A percentile compares a stretch with the other conserved stretches of the same genome.
Conservation (phyloP, 2,113 vertebrate genomes). For the Lanius collurio region DNA sequence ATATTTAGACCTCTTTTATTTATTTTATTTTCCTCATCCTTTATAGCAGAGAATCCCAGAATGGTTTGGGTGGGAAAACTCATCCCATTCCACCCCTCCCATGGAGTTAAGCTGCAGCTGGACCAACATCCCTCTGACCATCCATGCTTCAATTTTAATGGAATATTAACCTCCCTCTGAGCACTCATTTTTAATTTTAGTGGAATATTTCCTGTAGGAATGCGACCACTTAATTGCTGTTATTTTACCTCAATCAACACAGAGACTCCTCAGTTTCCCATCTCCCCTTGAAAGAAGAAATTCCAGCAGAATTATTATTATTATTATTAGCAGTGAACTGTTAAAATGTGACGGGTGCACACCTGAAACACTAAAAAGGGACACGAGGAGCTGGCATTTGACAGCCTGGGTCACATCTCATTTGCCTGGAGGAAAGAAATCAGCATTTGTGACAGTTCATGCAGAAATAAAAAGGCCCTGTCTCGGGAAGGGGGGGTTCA, state of each 20-base stretch:
- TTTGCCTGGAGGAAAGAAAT: neutral
- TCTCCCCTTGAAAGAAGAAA: neutral
- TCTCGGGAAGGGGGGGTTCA: neutral
- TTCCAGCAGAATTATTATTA: neutral
- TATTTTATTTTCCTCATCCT: neutral
- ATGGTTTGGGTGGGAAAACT: neutral
- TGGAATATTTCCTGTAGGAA: neutral
- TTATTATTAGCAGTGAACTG: neutral
- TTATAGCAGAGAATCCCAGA: fast-evolving
- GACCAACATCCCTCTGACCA: too few relatives aligned
- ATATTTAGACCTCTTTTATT: neutral
- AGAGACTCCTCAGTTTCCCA: neutral
- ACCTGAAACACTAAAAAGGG: neutral
- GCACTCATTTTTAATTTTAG: neutral
- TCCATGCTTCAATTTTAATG: neutral
- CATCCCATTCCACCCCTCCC: fast-evolving
- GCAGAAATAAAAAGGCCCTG: slow-evolving; percentile 1
- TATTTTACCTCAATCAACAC: neutral
- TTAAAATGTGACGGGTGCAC: neutral
- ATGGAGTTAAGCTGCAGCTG: neutral
- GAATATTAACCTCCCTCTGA: neutral
- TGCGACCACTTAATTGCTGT: neutral
- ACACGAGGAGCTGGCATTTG: neutral
- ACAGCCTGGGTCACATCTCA: neutral
- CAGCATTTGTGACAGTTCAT: neutral